Base-by-base conservation (phyloP, 2,797 vertebrate species). In the Champsocephalus esox region DNA sequence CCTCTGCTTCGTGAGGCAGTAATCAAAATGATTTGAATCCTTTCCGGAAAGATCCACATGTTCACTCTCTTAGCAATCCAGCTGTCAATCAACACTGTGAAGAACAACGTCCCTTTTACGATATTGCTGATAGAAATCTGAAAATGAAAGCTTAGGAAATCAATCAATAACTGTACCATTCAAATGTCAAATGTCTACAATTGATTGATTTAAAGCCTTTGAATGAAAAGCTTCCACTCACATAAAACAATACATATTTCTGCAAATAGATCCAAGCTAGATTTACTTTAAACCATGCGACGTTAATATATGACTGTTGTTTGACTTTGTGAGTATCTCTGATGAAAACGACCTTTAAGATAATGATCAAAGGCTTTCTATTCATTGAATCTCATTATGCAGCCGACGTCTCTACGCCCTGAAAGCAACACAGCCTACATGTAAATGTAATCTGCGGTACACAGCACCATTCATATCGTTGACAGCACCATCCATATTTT, bases 1-100 rank as follows among this genome's bases (percentile, higher is more conserved):
- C 68, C 73, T 75, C 70, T 72, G 49, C 73, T 64, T n/a, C 45
- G 10, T 2, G 38, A 65, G 63, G 55, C 68, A 74, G 51, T 82
- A 28, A 84, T 83, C 75, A 82, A 75, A 73, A 73, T 79, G 60
- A 82, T 87, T 73, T 69, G 59, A 66, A 70, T 59, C 58, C 70
- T 71, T 73, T 48, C 34, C 72, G 64, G 44, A 71, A 61, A 75
- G 67, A 86, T 83, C 76, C 70, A 80, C 78, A 81, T 65, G 70
- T 66, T 85, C 50, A 45, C 51, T 57, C 65, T 79, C 49, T 49
- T 46, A 19, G 59, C 49, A 54, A 28, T 11, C 66, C 28, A 79
- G 54, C 66, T 65, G 74, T 68, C 66, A 71, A 56, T 67, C 66
- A 73, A 17, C 44, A 52, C 9, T 7, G 50, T 64, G 28, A 52